These are phyloP conservation scores for Trichechus manatus DNA, from an alignment of 2,113 vertebrate species.

Conservation along the genomic window DNA sequence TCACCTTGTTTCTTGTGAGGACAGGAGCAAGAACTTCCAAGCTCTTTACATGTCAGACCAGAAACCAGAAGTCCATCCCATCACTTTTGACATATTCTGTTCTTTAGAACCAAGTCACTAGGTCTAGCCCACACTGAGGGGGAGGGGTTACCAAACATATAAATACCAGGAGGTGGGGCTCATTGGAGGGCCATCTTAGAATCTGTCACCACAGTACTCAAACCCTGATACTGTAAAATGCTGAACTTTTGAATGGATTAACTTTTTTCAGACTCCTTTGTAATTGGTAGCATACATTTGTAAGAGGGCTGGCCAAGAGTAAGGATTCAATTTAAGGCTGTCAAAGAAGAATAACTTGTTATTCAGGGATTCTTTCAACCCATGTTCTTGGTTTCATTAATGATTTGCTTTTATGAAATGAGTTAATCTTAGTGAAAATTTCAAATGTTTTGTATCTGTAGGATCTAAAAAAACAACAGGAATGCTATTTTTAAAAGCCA, in stretches of 20 bases:
- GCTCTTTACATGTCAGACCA: background rate
- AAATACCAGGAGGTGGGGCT: too few species aligned
- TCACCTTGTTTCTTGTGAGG: background rate
- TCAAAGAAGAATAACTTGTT: background rate
- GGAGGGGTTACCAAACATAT: too few species aligned
- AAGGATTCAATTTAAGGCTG: slow-evolving; percentile 1
- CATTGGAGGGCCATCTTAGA: background rate
- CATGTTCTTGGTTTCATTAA: background rate
- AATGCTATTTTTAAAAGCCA: slow-evolving; percentile 55
- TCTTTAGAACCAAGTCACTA: slow-evolving; percentile 31
- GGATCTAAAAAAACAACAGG: slow-evolving; percentile 6
- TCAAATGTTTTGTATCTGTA: slow-evolving; percentile 26
- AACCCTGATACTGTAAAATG: background rate
- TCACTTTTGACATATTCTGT: background rate
- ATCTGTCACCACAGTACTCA: background rate
- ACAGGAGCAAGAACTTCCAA: background rate
- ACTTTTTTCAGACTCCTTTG: background rate
- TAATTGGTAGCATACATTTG: background rate
- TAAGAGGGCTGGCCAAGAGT: background rate
- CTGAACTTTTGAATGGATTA: background rate
- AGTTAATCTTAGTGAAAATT: slow-evolving; percentile 43
- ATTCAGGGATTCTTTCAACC: background rate
- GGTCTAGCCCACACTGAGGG: background rate
- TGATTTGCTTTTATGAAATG: slow-evolving; percentile 47
- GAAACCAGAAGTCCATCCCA: background rate